Evolutionary conservation across 23 tunicate species (phyloP).

Genomic region (Corella eumyota): DNA sequence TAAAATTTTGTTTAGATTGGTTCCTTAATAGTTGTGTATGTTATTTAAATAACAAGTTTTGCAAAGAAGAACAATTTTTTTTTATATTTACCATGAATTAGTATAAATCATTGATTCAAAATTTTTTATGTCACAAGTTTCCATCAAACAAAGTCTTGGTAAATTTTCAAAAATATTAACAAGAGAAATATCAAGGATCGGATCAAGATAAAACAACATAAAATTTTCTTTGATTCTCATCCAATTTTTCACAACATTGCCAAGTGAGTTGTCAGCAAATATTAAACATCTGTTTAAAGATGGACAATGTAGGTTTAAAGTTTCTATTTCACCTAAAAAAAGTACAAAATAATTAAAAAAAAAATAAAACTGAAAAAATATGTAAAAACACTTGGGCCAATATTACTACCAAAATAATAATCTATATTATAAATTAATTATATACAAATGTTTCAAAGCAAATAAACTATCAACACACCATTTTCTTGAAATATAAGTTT

Average conservation of each 20-base stretch:
- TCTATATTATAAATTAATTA: too few species aligned
- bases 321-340: neutral
- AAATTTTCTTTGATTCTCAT: slow-evolving; percentile 46
- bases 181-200: slow-evolving; percentile 33
- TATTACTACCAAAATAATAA: neutral
- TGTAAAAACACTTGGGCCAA: neutral
- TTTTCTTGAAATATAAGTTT: neutral
- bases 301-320: slow-evolving; percentile 6
- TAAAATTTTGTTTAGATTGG: too few species aligned
- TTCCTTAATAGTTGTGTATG: too few species aligned
- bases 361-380: neutral
- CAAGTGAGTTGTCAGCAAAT: slow-evolving; percentile 58
- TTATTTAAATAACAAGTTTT: neutral
- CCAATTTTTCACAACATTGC: slow-evolving; percentile 84
- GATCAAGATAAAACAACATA: slow-evolving; percentile 64
- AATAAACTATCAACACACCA: slow-evolving; percentile 3
- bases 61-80: too few species aligned
- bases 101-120: neutral
- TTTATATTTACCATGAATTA: too few species aligned
- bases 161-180: slow-evolving; percentile 42
- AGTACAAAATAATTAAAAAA: neutral
- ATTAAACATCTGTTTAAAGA: slow-evolving; percentile 26
- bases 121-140: neutral
- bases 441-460: too few species aligned
- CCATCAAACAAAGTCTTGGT: slow-evolving; percentile 39